phyloP scores from a whole-genome alignment of 1,140 invertebrate genomes.

The Euglossa dilemma region DNA sequence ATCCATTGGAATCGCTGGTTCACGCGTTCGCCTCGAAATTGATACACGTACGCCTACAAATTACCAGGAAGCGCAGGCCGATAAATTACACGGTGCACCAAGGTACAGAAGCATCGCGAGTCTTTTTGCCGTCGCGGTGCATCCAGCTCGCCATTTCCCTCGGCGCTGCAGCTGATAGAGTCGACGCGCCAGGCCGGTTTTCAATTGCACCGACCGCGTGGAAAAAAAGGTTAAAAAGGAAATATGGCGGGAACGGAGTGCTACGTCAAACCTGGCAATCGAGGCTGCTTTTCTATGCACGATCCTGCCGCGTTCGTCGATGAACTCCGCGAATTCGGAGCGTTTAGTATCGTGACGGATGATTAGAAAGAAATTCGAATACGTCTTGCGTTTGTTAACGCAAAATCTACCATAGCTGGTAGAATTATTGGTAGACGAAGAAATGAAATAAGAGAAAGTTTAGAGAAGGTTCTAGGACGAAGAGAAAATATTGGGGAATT shows the following conservation, averaged over 20 bases:
- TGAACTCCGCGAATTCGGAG: background rate
- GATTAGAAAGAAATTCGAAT: background rate
- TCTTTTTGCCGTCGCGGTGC: background rate
- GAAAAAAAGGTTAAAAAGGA: slow-evolving; percentile 26
- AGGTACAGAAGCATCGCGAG: background rate
- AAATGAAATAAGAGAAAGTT: background rate
- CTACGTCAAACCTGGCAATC: slow-evolving; percentile 24
- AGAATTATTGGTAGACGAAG: background rate
- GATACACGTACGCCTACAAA: slow-evolving; percentile 8
- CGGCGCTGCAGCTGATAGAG: slow-evolving; percentile 22
- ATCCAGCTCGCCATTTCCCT: background rate
- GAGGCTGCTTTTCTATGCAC: slow-evolving; percentile 41
- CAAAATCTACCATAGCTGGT: too few relatives aligned
- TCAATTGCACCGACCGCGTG: slow-evolving; percentile 36
- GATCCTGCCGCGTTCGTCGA: slow-evolving; percentile 14
- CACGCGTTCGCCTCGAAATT: slow-evolving; percentile 1
- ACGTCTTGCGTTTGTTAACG: background rate
- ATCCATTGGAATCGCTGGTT: background rate
- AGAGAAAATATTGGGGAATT: too few relatives aligned
- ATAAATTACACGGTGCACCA: slow-evolving; percentile 6
- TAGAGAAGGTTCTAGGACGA: background rate
- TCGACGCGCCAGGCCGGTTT: background rate
- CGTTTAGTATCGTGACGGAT: background rate
- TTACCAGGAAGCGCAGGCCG: slow-evolving; percentile 3
- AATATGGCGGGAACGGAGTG: slow-evolving; percentile 15